Evolutionary conservation across 2,888 invertebrate genomes (phyloP), one percentile per base, ranked within the genome.

Genomic region (Cheilosia scutellata): DNA sequence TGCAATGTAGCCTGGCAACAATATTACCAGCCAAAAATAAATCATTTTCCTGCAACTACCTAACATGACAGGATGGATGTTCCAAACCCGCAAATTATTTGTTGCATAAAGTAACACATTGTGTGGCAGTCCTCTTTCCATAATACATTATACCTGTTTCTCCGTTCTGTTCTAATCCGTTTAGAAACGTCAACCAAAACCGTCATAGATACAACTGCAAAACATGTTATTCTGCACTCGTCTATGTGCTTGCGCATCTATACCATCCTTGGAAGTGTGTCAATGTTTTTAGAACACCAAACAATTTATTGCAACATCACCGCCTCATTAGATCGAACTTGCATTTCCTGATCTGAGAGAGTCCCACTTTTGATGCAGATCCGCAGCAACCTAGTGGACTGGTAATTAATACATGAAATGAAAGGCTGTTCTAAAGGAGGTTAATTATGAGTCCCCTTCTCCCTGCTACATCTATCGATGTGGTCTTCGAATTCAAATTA

Each of bases 331-430:
- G 72, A 70, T 74, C 42, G 33, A 66, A 80, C 76, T 62, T 71
- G 76, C 84, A 76, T 72, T 80, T 86, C 84, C 84, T 86, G 84
- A 80, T 76, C 47, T 33, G 51, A 47, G 83, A n/a, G 44, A 62
- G 71, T 60, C 75, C 72, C 57, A 62, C 57, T 77, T 78, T 53
- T 40, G 27, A 53, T 70, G 72, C 58, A 71, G 63, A 31, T 51
- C 2, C 20, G 5, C 25, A 51, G 27, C 27, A 27, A 51, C 25
- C 25, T 29, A 27, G 51, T 51, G 5, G 13, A 5, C 11, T 29
- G 13, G 1, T 29, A 51, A 51, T 29, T 51, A 51, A 51, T 29
- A 27, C 51, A 27, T 25, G 25, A 49, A 49, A 25, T 11, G 25
- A 25, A 20, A 20, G 49, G 49, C 49, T 4, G 4, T 13, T 25